These are phyloP conservation scores for Hozukius guyotensis DNA, from an alignment of 2,797 vertebrate genomes.

Conservation along the genomic window DNA sequence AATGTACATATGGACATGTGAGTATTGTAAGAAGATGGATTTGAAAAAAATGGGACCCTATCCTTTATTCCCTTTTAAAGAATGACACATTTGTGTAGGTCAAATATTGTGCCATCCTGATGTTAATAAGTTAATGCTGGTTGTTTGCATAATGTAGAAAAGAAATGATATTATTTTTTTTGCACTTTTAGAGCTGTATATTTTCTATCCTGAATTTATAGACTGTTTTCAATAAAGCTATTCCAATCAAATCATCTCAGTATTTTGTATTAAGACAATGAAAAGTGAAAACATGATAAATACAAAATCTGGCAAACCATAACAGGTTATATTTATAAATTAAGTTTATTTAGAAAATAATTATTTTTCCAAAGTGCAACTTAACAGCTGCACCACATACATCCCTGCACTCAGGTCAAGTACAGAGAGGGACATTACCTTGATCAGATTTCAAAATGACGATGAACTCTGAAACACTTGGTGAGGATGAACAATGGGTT, in stretches of 20 bases:
- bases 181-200: constrained; percentile 34
- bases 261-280: not conserved
- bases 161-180: not conserved
- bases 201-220: constrained; percentile 44
- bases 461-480: constrained; percentile 53
- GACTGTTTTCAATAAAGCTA: constrained; percentile 30
- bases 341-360: constrained; percentile 85
- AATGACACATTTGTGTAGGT: not conserved
- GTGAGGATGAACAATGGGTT: constrained; percentile 46
- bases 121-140: not conserved
- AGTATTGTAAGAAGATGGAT: not conserved
- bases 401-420: constrained; percentile 54
- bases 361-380: constrained; percentile 63
- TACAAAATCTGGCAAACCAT: constrained; percentile 59
- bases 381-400: constrained; percentile 61
- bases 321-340: constrained; percentile 77
- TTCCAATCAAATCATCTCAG: constrained; percentile 4
- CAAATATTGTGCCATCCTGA: constrained; percentile 9
- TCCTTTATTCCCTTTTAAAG: not conserved
- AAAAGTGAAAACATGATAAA: constrained; percentile 47
- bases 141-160: constrained; percentile 17
- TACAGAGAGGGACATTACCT: constrained; percentile 63
- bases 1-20: not conserved
- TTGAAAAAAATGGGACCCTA: not conserved
- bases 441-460: constrained; percentile 66